Evolutionary conservation across 2,797 vertebrate species (phyloP).

Genomic region (Masticophis lateralis): DNA sequence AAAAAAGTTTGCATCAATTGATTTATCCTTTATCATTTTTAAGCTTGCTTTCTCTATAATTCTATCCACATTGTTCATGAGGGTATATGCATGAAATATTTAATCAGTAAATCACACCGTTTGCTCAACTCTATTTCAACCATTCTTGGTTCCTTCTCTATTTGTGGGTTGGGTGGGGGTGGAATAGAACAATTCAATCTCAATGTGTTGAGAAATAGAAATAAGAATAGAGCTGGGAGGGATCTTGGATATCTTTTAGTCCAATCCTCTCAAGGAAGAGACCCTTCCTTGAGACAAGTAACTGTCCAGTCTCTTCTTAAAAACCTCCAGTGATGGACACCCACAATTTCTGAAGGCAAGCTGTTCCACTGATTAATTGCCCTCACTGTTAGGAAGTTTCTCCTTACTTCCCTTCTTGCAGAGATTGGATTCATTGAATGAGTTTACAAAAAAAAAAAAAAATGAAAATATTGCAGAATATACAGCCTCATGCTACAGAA

Average conservation of each 20-base stretch:
- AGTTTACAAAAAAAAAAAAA: no score
- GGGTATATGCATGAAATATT: background rate
- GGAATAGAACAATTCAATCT: background rate
- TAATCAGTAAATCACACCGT: no score
- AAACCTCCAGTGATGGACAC: background rate
- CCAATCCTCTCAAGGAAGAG: background rate
- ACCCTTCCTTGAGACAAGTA: background rate
- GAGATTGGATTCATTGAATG: no score
- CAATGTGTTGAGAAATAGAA: background rate
- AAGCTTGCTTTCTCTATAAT: background rate
- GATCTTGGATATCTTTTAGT: background rate
- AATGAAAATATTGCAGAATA: no score
- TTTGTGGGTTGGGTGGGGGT: no score
- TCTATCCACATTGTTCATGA: background rate
- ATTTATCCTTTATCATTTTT: background rate
- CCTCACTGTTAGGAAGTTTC: background rate
- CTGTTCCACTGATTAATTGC: background rate
- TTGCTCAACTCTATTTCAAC: background rate
- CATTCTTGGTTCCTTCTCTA: no score
- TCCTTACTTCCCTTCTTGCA: background rate
- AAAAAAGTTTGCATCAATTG: background rate
- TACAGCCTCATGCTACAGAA: no score
- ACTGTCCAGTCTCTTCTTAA: no score
- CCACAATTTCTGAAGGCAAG: background rate
- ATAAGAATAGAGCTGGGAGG: no score